Conservation (phyloP, 2,888 invertebrate species). For the Gortyna flavago region DNA sequence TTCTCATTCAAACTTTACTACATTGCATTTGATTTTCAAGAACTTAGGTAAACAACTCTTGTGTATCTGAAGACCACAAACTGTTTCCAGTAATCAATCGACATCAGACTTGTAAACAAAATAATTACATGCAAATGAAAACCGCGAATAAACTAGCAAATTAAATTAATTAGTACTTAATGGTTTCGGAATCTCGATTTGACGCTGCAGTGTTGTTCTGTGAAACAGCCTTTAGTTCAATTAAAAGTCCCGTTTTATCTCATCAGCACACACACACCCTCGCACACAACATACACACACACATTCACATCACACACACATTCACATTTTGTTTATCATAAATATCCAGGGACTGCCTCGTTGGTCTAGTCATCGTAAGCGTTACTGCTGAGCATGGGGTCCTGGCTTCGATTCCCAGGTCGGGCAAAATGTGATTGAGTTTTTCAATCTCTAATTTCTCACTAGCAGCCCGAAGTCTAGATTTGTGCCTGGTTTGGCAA, state of each 20-base stretch:
- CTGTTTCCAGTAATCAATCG: conserved; percentile 1
- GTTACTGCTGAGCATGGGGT: too few relatives aligned
- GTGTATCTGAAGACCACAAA: background rate
- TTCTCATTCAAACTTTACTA: background rate
- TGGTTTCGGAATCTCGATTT: conserved; percentile 4
- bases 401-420: too few relatives aligned
- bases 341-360: too few relatives aligned
- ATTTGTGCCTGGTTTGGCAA: too few relatives aligned
- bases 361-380: too few relatives aligned
- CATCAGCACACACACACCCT: too few relatives aligned
- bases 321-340: too few relatives aligned
- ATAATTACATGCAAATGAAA: conserved; percentile 28
- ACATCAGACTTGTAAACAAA: conserved; percentile 10
- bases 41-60: background rate
- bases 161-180: conserved; percentile 19
- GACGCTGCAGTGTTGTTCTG: background rate
- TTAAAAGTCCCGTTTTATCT: background rate
- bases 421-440: too few relatives aligned
- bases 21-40: background rate
- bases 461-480: too few relatives aligned
- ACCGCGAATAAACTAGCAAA: conserved; percentile 10
- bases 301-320: too few relatives aligned
- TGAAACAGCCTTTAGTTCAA: conserved; percentile 3
- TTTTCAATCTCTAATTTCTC: too few relatives aligned
- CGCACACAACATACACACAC: too few relatives aligned